Conservation (phyloP, 2,888 invertebrate genomes). For the Platerodrilus igneus region DNA sequence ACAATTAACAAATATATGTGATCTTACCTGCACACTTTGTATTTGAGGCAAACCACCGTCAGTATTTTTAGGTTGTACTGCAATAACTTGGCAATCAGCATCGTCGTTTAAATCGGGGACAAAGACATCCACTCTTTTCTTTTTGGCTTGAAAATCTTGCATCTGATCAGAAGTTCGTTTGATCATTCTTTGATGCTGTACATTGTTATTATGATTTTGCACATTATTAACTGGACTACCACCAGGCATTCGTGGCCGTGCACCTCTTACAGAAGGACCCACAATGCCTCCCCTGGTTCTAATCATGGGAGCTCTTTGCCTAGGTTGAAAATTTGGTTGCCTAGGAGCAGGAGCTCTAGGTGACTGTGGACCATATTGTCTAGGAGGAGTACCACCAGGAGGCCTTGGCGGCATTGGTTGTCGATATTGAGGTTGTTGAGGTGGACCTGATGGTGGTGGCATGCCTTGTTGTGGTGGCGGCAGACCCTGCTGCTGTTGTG, state of each 20-base stretch:
- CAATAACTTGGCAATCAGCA: conserved; percentile 71
- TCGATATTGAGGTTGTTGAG: conserved; percentile 33
- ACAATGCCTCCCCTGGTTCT: conserved; percentile 35
- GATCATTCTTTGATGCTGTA: conserved; percentile 31
- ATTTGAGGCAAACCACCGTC: conserved; percentile 63
- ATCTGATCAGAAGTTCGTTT: conserved; percentile 44
- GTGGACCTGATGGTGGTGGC: conserved; percentile 26
- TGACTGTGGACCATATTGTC: conserved; percentile 36
- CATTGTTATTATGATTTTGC: conserved; percentile 15
- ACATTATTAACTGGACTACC: background rate
- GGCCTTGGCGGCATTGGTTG: conserved; percentile 27
- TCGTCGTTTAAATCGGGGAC: conserved; percentile 68
- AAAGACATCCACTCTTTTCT: conserved; percentile 59
- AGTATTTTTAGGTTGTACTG: conserved; percentile 67
- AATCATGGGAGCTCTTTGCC: conserved; percentile 31
- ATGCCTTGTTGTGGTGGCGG: conserved; percentile 30
- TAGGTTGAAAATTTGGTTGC: conserved; percentile 22
- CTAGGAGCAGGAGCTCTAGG: conserved; percentile 19
- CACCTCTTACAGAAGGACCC: conserved; percentile 25
- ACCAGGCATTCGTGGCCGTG: conserved; percentile 25
- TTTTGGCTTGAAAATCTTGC: conserved; percentile 38
- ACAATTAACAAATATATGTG: too few relatives aligned
- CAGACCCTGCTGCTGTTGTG: conserved; percentile 23
- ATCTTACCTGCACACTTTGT: conserved; percentile 64
- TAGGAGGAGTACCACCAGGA: conserved; percentile 36